Base-by-base conservation (phyloP, 2,888 invertebrate species). In the Carabus problematicus region DNA sequence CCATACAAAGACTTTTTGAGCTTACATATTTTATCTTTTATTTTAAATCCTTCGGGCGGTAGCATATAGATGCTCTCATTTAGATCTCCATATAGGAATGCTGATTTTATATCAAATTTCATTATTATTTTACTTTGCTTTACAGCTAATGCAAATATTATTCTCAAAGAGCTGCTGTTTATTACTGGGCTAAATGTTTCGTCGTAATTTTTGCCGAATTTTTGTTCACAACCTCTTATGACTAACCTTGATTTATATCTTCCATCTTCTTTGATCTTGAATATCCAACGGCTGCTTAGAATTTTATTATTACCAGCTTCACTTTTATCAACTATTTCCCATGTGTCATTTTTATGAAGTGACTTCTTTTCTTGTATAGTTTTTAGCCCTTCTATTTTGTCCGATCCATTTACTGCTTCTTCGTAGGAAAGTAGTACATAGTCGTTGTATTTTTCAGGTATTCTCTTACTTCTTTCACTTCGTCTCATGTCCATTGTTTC, bases 41-140 rank as follows among this genome's bases (percentile, higher is more conserved):
- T 40, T 16, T 16, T 16, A 11, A 19, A 52, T 14, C 39, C 66
- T 42, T 49, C 56, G 14, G 66, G 70, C n/a, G 4, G 66, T 43
- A 39, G 11, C 66, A 70, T 67, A 58, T 70, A 70, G 3, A 70
- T 70, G 8, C 41, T 49, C 16, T 64, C 62, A 3, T 66, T 47
- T 6, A 70, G 11, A 40, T 67, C 59, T 11, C 70, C 66, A 45
- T 70, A 49, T 12, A 70, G 55, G 42, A 70, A 70, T 1, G 70
- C 70, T 3, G 56, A 14, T 7, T 58, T 39, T 12, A 59, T 59
- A 59, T 70, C 70, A 56, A 70, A 47, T 59, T 70, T 58, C 4
- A 43, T n/a, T 1, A 70, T 59, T 9, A 68, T n/a, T 47, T 29
- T 41, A 41, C 42, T 41, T 49, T 40, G 40, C 12, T 49, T 40